Conservation (phyloP, 2,113 vertebrate species). For the Rhinolophus sinicus region DNA sequence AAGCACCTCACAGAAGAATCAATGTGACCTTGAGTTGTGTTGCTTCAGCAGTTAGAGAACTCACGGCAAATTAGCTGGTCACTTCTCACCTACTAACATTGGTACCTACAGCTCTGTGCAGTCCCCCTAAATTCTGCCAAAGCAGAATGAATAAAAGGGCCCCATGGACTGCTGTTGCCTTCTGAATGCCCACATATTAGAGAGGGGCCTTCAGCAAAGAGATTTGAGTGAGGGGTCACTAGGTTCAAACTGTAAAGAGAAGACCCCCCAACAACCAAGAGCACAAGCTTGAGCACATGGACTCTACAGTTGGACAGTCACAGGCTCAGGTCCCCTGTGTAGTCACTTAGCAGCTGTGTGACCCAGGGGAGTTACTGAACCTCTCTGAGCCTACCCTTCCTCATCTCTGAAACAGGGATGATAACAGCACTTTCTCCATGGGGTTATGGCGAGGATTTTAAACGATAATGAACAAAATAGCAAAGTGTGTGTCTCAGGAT, state of each 20-base stretch:
- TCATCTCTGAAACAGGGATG: not conserved
- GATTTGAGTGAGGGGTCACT: fast-evolving
- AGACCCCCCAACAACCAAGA: not conserved
- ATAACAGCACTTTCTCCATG: not conserved
- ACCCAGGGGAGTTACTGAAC: not conserved
- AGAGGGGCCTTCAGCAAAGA: not conserved
- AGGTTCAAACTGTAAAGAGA: not conserved
- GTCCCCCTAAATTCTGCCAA: not conserved
- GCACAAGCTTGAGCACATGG: not conserved
- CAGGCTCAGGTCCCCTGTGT: not conserved
- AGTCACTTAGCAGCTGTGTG: not conserved
- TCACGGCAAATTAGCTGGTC: not conserved
- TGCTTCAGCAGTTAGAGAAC: too few species aligned
- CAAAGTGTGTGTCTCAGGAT: not conserved
- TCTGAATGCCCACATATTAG: not conserved
- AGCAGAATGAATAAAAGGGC: not conserved
- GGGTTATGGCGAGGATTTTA: not conserved
- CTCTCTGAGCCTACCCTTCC: not conserved
- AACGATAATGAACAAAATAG: not conserved
- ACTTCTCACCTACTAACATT: not conserved
- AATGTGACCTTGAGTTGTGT: not conserved
- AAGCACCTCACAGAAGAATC: not conserved
- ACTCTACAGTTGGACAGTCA: not conserved
- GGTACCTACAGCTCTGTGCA: too few species aligned
- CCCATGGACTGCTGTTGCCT: not conserved